These are phyloP conservation scores for Aphidius gifuensis DNA, from an alignment of 1,140 invertebrate species.

Conservation along the genomic window DNA sequence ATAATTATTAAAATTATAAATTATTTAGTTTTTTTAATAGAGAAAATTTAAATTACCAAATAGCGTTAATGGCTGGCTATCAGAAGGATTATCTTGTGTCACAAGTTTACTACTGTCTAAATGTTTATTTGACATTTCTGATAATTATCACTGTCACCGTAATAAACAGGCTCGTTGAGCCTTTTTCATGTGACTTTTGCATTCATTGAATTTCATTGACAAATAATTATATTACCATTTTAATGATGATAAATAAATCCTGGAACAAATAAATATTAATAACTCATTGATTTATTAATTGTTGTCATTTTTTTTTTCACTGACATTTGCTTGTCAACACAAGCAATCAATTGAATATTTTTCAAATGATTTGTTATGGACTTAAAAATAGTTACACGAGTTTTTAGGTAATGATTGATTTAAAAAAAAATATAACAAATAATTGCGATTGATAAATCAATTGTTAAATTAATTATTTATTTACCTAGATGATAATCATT, in stretches of 20 bases:
- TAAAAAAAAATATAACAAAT: no score
- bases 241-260: not conserved
- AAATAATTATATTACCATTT: not conserved
- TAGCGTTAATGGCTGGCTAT: conserved; percentile 45
- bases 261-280: not conserved
- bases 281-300: not conserved
- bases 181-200: conserved; percentile 8
- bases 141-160: conserved; percentile 7
- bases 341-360: no score
- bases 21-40: not conserved
- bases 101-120: conserved; percentile 26
- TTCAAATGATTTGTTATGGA: no score
- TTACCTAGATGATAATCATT: no score
- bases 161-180: conserved; percentile 10
- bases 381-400: no score
- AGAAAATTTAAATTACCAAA: conserved; percentile 33
- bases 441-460: no score
- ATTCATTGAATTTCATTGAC: conserved; percentile 12
- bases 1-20: conserved; percentile 13
- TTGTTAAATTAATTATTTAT: no score
- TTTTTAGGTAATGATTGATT: no score
- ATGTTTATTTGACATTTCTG: conserved; percentile 26
- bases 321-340: no score
- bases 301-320: no score
- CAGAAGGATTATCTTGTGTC: conserved; percentile 33